Percentiles rank a stretch among this genome's conserved stretches.
These are phyloP conservation scores for Acyrthosiphon pisum DNA, from an alignment of 1,140 invertebrate genomes.

Conservation along the genomic window DNA sequence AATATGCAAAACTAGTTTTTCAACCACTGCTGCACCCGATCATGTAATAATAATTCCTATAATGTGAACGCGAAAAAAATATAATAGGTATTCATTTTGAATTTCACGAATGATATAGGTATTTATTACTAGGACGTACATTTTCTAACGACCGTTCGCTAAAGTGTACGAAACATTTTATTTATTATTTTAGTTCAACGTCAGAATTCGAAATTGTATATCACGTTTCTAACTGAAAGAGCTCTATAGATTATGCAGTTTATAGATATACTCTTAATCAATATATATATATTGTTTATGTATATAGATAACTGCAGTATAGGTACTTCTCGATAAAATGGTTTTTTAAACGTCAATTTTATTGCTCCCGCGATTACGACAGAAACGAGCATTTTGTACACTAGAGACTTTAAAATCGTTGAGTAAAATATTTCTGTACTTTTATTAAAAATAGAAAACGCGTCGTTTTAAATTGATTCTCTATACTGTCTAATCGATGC, in stretches of 20 bases:
- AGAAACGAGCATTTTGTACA: neutral
- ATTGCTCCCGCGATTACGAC: neutral
- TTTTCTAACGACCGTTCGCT: neutral
- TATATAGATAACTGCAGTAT: neutral
- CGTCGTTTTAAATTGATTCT: neutral
- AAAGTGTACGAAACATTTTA: neutral
- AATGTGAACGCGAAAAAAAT: neutral
- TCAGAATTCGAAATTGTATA: neutral
- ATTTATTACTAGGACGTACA: neutral
- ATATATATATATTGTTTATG: too few relatives aligned
- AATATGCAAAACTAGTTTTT: conserved; percentile 33
- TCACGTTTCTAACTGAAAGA: neutral
- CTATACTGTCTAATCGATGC: neutral
- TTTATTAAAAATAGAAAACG: neutral
- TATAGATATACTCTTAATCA: neutral
- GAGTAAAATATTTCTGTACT: neutral
- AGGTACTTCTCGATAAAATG: neutral
- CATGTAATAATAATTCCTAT: neutral
- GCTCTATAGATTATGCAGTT: neutral
- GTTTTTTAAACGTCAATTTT: neutral
- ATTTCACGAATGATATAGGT: neutral
- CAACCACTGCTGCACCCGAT: neutral
- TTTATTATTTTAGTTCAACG: neutral
- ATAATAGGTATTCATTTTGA: neutral
- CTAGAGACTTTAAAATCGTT: neutral